Evolutionary conservation across 2,113 vertebrate species (phyloP).

Genomic region (Grantiella picta): DNA sequence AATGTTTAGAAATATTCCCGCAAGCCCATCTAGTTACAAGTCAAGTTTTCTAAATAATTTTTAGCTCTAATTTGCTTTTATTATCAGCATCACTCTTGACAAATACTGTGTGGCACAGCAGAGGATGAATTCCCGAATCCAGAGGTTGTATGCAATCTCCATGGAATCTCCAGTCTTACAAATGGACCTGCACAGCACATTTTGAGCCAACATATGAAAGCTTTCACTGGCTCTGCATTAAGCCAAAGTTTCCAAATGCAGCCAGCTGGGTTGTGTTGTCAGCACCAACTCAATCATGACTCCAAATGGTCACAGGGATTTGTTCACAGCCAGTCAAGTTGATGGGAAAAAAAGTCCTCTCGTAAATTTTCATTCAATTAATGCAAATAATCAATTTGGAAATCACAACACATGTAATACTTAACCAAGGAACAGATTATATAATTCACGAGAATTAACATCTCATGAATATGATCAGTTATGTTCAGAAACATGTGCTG

Average conservation of each 20-base stretch:
- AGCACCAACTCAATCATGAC: neutral
- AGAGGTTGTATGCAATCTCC: neutral
- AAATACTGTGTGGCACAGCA: neutral
- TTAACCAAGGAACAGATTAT: neutral
- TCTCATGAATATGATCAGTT: neutral
- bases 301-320: neutral
- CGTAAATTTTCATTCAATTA: neutral
- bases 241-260: neutral
- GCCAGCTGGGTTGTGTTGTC: neutral
- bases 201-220: neutral
- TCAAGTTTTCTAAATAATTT: conserved; percentile 23
- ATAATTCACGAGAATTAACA: neutral
- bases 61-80: conserved; percentile 6
- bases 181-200: neutral
- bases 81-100: neutral
- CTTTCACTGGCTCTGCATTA: neutral
- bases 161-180: neutral
- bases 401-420: neutral
- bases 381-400: neutral
- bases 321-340: neutral
- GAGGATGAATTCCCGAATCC: neutral
- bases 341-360: neutral
- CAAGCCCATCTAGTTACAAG: neutral
- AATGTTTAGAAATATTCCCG: conserved; percentile 30
- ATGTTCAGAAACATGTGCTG: neutral